Evolutionary conservation across 1,140 invertebrate genomes (phyloP), one percentile per base, ranked within the genome.

Genomic region (Argopecten irradians): DNA sequence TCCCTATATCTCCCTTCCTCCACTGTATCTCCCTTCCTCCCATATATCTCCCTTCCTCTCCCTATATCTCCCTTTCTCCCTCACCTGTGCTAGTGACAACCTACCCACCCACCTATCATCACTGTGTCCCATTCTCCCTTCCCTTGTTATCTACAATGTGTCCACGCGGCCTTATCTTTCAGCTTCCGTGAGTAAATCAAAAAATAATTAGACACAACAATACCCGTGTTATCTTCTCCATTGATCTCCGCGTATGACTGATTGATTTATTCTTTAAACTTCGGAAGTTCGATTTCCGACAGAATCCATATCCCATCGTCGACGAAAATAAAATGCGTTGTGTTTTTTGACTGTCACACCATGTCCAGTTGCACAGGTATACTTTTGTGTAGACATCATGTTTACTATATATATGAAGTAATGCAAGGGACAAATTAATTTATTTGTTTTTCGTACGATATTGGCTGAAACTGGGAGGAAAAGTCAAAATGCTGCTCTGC

Each of bases 171-270:
- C 55, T 71, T 71, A 71, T 71, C 55, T 71, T 71, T 71, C 55
- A 71, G 55, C 55, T 71, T 71, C 55, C 55, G 55, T 71, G 55
- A 71, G n/a, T 71, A 71, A 71, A 71, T 71, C 55, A 71, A 71
- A 71, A 71, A 71, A 71, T 71, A 71, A 71, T 71, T 71, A 71
- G n/a, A 71, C n/a, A n/a, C 55, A 71, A 71, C 55, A 71, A 71
- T 71, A 28, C 22, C n/a, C 1, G 28, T 22, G 55, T 71, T 71
- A 71, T 71, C 55, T 71, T 8, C 55, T 71, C 1, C 22, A 71
- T 71, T 71, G 55, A 71, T 71, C n/a, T 71, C 1, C 55, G 0
- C n/a, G 55, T 28, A 71, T 71, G 55, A 71, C 28, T 71, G 55
- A 71, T 71, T 71, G 43, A 71, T 28, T 71, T 71, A 28, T 71